Evolutionary conservation across 2,113 vertebrate species (phyloP).

Genomic region (Alethe castanea): DNA sequence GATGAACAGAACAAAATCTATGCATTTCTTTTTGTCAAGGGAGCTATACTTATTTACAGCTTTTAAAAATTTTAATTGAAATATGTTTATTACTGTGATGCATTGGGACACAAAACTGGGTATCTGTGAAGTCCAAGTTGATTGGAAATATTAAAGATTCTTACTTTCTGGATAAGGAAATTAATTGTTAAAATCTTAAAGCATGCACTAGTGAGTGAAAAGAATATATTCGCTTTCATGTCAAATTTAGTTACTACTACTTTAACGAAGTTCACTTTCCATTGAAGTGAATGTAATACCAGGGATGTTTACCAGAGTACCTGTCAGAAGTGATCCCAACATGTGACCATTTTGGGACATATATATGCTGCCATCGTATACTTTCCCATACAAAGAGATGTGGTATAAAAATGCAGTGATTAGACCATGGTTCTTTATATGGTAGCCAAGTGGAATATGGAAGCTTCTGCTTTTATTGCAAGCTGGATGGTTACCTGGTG

Average conservation of each 20-base stretch:
- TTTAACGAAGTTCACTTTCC: not conserved
- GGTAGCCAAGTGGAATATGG: not conserved
- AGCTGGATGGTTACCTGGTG: not conserved
- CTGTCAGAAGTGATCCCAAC: not conserved
- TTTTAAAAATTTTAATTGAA: not conserved
- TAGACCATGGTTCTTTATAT: not conserved
- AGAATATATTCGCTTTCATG: not conserved
- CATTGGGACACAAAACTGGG: not conserved
- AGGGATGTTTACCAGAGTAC: not conserved
- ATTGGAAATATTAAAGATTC: not conserved
- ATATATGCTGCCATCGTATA: not conserved
- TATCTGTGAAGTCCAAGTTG: not conserved
- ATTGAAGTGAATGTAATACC: not conserved
- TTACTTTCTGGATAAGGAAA: not conserved
- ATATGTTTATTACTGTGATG: not conserved
- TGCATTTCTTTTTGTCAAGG: not conserved
- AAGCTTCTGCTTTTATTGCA: not conserved
- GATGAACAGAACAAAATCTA: not conserved
- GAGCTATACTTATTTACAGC: not conserved
- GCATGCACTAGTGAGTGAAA: not conserved
- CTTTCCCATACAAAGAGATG: not conserved
- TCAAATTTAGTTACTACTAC: not conserved
- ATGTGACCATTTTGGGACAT: not conserved
- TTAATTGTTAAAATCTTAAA: not conserved
- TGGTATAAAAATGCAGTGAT: not conserved